Base-by-base conservation (phyloP, 2,113 vertebrate genomes). In the Collichthys lucidus region DNA sequence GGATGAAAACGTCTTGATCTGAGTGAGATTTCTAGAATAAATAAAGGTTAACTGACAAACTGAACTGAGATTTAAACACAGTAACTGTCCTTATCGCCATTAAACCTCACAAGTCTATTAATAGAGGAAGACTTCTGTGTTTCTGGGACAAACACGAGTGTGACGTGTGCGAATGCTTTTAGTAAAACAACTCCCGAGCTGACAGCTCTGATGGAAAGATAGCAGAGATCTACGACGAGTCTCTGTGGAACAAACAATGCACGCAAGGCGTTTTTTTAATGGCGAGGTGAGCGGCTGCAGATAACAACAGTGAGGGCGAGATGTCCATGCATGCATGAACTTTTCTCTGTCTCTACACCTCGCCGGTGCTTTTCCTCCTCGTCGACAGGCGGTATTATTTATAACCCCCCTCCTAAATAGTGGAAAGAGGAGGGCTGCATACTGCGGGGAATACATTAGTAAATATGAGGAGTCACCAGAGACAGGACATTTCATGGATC, bases 401-500 rank as follows among this genome's bases (percentile, higher is more conserved):
- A 97, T 97, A 96, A 96, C 95, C 95, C 95, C 95, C 93, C 95
- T 95, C 93, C 95, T 96, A 96, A 97, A 97, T 95, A 96, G 95
- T 89, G 94, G 95, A 94, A 93, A 96, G 96, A 97, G 95, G 95
- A 96, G 93, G 95, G 74, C 82, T 94, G 89, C 83, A 78, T 96
- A 95, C 96, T 95, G 94, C 91, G 91, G 95, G 96, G 96, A 96
- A 96, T 97, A 96, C 96, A 97, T 98, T 97, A 97, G 95, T 89
- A 97, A 97, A 96, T 96, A 97, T 95, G 96, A 97, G 96, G 95
- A 96, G 95, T 94, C 95, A 94, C 96, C 95, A 96, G 96, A 97
- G 96, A 96, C 95, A 95, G 94, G 94, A 96, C 94, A 96, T 98
- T 97, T 98, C 96, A 98, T 97, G 97, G 97, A 97, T 97, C 96